Evolutionary conservation across 2,113 vertebrate species (phyloP).

Genomic region (Apus apus): DNA sequence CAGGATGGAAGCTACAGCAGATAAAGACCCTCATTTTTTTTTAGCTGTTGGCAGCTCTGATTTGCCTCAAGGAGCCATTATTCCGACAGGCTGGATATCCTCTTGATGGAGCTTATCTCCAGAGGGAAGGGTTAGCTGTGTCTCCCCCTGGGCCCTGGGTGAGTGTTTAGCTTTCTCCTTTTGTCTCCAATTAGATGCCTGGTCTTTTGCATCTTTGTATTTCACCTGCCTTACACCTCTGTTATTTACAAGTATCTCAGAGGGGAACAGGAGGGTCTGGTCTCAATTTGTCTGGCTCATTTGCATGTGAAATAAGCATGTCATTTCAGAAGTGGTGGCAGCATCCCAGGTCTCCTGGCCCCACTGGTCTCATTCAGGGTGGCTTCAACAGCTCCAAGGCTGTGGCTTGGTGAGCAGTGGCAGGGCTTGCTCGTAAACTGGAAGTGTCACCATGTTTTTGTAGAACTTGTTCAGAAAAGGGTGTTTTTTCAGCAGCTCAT

Average conservation of each 20-base stretch:
- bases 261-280: neutral
- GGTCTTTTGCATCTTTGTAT: neutral
- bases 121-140: neutral
- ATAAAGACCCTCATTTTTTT: neutral
- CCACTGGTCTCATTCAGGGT: rapidly evolving
- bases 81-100: neutral
- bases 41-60: neutral
- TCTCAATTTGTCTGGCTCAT: neutral
- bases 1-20: neutral
- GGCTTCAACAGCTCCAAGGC: neutral
- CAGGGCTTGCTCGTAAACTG: neutral
- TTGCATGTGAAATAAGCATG: neutral
- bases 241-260: neutral
- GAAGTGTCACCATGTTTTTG: neutral
- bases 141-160: neutral
- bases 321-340: neutral
- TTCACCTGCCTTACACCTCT: neutral
- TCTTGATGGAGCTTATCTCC: neutral
- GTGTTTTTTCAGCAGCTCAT: slow-evolving; percentile 13
- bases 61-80: slow-evolving; percentile 7
- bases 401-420: neutral
- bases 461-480: neutral
- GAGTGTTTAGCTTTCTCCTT: slow-evolving; percentile 10
- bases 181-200: neutral
- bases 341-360: neutral